phyloP scores from a whole-genome alignment of 1,140 invertebrate genomes.

The Sminthurides bifidus region DNA sequence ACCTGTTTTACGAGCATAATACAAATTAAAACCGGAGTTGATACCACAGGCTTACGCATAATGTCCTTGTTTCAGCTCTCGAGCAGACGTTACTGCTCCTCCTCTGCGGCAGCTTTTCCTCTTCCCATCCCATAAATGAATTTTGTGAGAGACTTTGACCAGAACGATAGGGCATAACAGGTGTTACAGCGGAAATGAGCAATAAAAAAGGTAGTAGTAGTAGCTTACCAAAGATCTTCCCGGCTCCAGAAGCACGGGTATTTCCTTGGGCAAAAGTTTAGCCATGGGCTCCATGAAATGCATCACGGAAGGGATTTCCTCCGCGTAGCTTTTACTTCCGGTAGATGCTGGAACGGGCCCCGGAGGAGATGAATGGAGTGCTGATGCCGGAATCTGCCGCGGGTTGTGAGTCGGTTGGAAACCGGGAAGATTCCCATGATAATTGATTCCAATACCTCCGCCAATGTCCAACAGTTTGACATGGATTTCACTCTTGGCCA shows the following conservation, averaged over 20 bases:
- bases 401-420: conserved; percentile 18
- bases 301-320: conserved; percentile 28
- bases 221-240: conserved; percentile 34
- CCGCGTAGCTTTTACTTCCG: conserved; percentile 16
- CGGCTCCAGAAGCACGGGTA: conserved; percentile 38
- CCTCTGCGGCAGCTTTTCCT: too few species aligned
- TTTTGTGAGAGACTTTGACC: too few species aligned
- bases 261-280: conserved; percentile 24
- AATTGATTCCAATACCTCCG: conserved; percentile 38
- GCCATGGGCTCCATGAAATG: conserved; percentile 19
- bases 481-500: conserved; percentile 27
- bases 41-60: too few species aligned
- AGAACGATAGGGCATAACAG: too few species aligned
- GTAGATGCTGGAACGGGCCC: background rate
- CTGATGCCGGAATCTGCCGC: background rate
- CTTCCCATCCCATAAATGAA: too few species aligned
- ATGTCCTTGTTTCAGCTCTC: too few species aligned
- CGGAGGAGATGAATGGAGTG: too few species aligned
- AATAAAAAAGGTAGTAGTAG: background rate
- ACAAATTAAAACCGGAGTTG: too few species aligned
- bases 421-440: conserved; percentile 22
- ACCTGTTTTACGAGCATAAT: too few species aligned
- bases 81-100: too few species aligned
- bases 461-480: conserved; percentile 36
- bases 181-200: too few species aligned